Evolutionary conservation across 1,140 invertebrate genomes (phyloP).

Genomic region (Diabrotica virgifera): DNA sequence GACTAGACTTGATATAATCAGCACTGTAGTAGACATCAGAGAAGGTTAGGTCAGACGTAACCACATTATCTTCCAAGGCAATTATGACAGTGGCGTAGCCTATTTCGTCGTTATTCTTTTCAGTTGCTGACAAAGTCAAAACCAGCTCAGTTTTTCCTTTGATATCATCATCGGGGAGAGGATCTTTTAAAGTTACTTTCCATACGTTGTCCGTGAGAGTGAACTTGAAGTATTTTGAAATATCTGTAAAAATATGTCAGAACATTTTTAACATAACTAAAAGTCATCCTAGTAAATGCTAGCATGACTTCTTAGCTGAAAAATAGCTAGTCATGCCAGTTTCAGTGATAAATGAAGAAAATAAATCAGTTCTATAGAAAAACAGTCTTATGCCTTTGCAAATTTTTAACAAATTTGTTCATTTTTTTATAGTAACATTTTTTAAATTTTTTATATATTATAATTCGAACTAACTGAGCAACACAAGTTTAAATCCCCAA

Average conservation of each 20-base stretch:
- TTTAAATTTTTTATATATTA: too few species aligned
- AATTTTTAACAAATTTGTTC: too few species aligned
- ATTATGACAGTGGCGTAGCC: conserved; percentile 16
- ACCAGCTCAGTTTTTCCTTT: conserved; percentile 15
- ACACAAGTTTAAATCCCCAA: too few species aligned
- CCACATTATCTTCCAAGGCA: neutral
- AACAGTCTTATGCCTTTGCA: too few species aligned
- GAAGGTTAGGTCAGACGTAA: neutral
- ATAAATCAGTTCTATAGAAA: too few species aligned
- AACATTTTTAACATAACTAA: neutral
- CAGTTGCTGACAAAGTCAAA: conserved; percentile 20
- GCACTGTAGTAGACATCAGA: conserved; percentile 1
- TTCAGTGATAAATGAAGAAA: too few species aligned
- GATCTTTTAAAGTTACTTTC: neutral
- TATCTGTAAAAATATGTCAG: neutral
- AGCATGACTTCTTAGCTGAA: too few species aligned
- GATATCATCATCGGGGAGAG: conserved; percentile 1
- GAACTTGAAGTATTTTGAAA: neutral
- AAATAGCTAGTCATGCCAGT: too few species aligned
- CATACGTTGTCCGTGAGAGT: neutral
- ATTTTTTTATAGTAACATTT: too few species aligned
- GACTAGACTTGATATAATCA: neutral
- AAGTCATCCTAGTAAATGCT: neutral
- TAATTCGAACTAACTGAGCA: too few species aligned
- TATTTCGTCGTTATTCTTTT: neutral